Evolutionary conservation across 2,888 invertebrate genomes (phyloP).

Genomic region (Thymelicus sylvestris): DNA sequence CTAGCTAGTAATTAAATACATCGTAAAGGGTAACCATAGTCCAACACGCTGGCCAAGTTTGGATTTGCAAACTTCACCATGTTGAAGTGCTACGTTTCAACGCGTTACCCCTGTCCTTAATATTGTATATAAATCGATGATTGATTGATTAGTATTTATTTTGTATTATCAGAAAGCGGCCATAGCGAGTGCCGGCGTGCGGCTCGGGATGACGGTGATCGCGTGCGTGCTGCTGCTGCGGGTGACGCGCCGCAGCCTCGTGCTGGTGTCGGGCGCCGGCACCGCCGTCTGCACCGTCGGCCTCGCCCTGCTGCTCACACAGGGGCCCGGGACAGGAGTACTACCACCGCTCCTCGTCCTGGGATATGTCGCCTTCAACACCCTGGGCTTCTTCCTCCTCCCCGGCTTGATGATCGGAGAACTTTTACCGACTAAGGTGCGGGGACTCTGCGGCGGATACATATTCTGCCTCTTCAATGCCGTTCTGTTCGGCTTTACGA

Average conservation of each 20-base stretch:
- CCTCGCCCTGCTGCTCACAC: constrained; percentile 71
- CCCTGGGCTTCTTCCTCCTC: constrained; percentile 89
- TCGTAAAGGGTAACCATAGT: too few relatives aligned
- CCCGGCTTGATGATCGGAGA: constrained; percentile 92
- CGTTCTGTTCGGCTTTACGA: constrained; percentile 87
- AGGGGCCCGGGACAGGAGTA: constrained; percentile 59
- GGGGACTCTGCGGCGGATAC: constrained; percentile 90
- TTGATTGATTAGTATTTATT: neutral
- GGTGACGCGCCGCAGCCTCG: constrained; percentile 87
- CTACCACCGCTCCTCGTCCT: constrained; percentile 76
- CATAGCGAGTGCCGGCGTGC: constrained; percentile 87
- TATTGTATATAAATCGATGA: neutral
- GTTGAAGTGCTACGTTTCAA: too few relatives aligned
- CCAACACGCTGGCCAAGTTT: too few relatives aligned
- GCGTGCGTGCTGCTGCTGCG: constrained; percentile 87
- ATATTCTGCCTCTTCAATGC: constrained; percentile 90
- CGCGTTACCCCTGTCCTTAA: too few relatives aligned
- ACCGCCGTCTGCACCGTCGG: constrained; percentile 87
- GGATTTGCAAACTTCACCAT: too few relatives aligned
- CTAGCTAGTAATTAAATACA: too few relatives aligned
- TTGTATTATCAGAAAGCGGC: constrained; percentile 80
- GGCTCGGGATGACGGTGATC: constrained; percentile 86
- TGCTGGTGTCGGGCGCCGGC: constrained; percentile 87
- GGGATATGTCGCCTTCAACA: constrained; percentile 90
- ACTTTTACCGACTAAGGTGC: constrained; percentile 88